Base-by-base conservation (phyloP, 1,140 invertebrate genomes). In the Dryas iulia region DNA sequence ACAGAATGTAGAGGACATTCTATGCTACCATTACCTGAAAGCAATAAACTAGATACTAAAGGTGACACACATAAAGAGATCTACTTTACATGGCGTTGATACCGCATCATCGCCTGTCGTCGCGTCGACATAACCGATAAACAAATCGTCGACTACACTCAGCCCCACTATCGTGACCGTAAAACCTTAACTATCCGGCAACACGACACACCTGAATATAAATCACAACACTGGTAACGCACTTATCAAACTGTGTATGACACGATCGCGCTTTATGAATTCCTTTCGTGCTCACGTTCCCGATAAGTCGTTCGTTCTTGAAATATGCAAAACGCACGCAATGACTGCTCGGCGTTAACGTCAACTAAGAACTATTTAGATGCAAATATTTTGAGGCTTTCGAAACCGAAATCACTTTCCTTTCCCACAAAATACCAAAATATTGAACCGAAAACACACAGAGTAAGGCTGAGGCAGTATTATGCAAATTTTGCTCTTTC, bases 161-260 rank as follows among this genome's bases (percentile, higher is more conserved):
- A 75, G 66, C 69, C 83, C 82, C 85, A 82, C 80, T 89, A 87
- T 89, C 84, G 78, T 78, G 82, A 75, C 78, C 78, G 75, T 91
- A 90, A 90, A 89, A 89, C 86, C 79, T 87, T 87, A 89, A 89
- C 82, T 89, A 91, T 87, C 81, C 78, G 79, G 82, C 79, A 77
- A 86, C 87, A 89, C 82, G 85, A 86, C 73, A 82, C 82, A 83
- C 84, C 79, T 83, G 74, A 82, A 84, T 87, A 84, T 86, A 89
- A 89, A 91, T 89, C 84, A 87, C 76, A 76, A 81, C 69, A 81
- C 81, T 81, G 63, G 77, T 84, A 86, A 79, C 63, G 74, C 76
- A 87, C 80, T 86, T 89, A 89, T 90, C 84, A 73, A 84, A 81
- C 78, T 82, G 79, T 86, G 85, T 89, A 82, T 75, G 74, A 87